A percentile compares a stretch with the other conserved stretches of the same genome.
Evolutionary conservation across 1,140 invertebrate genomes (phyloP).

Genomic region (Bemisia tabaci): DNA sequence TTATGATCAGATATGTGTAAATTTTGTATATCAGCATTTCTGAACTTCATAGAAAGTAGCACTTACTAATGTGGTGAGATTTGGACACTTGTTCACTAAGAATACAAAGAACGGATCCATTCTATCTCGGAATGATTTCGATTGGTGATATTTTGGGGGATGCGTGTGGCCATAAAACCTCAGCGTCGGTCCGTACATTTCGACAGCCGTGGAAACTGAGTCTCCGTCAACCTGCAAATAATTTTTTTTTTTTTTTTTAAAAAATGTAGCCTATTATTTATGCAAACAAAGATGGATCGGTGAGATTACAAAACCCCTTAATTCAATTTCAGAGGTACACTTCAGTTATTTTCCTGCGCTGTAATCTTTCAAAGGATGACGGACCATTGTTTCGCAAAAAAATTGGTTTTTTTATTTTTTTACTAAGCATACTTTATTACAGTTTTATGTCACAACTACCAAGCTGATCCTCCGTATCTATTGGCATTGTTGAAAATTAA

Average conservation of each 20-base stretch:
- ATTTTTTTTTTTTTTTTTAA: background rate
- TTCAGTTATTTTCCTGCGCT: too few relatives aligned
- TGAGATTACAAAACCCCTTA: too few relatives aligned
- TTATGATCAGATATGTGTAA: too few relatives aligned
- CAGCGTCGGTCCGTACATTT: slow-evolving; percentile 41
- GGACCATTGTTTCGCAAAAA: too few relatives aligned
- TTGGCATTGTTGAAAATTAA: too few relatives aligned
- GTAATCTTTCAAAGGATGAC: too few relatives aligned
- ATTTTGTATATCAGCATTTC: background rate
- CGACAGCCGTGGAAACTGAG: slow-evolving; percentile 36
- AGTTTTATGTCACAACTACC: too few relatives aligned
- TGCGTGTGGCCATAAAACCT: slow-evolving; percentile 43
- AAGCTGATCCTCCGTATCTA: too few relatives aligned
- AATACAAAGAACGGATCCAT: slow-evolving; percentile 46
- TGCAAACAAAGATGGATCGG: background rate
- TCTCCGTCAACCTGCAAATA: slow-evolving; percentile 33
- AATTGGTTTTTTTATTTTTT: too few relatives aligned
- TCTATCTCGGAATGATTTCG: slow-evolving; percentile 46
- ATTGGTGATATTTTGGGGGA: slow-evolving; percentile 43
- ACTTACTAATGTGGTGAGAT: slow-evolving; percentile 46
- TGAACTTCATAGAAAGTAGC: background rate
- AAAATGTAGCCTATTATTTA: background rate
- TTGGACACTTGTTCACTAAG: slow-evolving; percentile 42
- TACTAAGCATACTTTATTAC: too few relatives aligned
- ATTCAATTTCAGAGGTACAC: too few relatives aligned